Conservation (phyloP, 1,140 invertebrate species). For the Caenorhabditis remanei region DNA sequence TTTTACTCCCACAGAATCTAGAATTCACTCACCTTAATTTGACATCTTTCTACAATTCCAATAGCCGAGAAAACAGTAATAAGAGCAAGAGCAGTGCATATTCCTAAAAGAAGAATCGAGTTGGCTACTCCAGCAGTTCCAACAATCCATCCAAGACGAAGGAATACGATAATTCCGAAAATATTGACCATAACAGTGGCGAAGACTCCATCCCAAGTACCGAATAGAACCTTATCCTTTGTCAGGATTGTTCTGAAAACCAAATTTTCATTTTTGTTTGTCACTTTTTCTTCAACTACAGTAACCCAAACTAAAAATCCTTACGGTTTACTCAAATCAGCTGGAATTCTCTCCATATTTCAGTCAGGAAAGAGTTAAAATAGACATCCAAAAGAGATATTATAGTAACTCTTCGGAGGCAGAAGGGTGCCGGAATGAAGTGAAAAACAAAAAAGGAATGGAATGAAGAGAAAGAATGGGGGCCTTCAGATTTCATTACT, state of each 20-base stretch:
- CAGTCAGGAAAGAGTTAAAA: neutral
- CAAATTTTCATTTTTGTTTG: too few species aligned
- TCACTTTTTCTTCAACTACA: too few species aligned
- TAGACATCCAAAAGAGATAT: neutral
- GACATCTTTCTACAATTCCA: conserved; percentile 93
- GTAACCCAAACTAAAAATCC: neutral
- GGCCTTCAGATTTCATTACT: conserved; percentile 39
- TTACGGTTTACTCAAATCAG: conserved; percentile 31
- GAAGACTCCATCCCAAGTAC: conserved; percentile 97
- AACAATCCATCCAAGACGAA: conserved; percentile 95
- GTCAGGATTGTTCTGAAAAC: conserved; percentile 85
- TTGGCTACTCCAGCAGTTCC: conserved; percentile 91
- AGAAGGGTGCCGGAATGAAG: conserved; percentile 32
- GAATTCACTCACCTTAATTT: conserved; percentile 82
- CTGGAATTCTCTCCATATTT: neutral
- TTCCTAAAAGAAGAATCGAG: conserved; percentile 88
- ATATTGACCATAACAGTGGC: conserved; percentile 94
- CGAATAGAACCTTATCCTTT: conserved; percentile 92
- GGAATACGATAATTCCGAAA: conserved; percentile 95
- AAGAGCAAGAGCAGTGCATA: conserved; percentile 89
- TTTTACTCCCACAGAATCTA: neutral
- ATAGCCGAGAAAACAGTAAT: conserved; percentile 92
- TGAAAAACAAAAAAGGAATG: neutral
- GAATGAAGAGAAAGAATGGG: conserved; percentile 8
- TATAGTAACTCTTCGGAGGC: neutral